Conservation (phyloP, 2,888 invertebrate genomes). For the Scrobipalpa atriplicella region DNA sequence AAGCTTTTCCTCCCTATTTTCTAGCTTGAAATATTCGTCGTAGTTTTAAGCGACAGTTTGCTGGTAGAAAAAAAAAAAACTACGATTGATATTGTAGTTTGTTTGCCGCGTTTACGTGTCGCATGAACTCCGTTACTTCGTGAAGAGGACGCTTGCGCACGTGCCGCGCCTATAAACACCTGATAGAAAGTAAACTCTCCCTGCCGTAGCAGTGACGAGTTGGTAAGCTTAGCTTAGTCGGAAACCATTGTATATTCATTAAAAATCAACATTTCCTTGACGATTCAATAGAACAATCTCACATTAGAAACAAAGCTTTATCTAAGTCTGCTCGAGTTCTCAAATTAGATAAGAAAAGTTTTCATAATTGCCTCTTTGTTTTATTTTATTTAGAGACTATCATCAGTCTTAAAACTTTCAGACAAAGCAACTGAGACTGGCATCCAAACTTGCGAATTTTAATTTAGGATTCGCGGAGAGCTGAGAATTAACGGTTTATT, state of each 20-base stretch:
- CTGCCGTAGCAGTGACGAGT: constrained; percentile 25
- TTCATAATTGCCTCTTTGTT: constrained; percentile 1
- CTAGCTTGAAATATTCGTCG: background rate
- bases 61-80: background rate
- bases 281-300: background rate
- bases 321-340: background rate
- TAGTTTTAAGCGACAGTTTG: background rate
- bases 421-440: background rate
- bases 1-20: background rate
- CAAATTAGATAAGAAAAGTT: background rate
- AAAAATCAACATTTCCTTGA: constrained; percentile 39
- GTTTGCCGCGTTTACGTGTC: constrained; percentile 41
- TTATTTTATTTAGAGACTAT: background rate
- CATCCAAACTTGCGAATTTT: background rate
- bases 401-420: background rate
- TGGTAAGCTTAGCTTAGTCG: no score
- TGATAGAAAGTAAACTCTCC: constrained; percentile 73
- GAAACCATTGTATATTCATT: constrained; percentile 46
- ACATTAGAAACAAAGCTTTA: background rate
- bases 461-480: background rate
- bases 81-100: background rate
- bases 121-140: constrained; percentile 62
- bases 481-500: constrained; percentile 16
- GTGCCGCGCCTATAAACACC: constrained; percentile 67
- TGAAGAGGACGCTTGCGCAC: constrained; percentile 48